Evolutionary conservation across 2,888 invertebrate species (phyloP), one percentile per base, ranked within the genome.

Genomic region (Spodoptera exigua): DNA sequence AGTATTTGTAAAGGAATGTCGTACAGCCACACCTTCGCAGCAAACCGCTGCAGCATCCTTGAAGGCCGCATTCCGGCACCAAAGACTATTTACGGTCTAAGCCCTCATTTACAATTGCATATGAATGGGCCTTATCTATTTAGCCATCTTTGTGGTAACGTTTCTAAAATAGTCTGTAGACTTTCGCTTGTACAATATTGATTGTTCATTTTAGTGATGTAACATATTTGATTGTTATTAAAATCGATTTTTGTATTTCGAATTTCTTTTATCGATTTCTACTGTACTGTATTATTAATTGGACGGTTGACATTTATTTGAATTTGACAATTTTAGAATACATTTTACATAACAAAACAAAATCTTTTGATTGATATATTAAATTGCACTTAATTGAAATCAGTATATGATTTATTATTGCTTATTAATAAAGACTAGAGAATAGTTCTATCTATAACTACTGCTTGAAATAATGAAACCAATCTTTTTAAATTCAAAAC

Each of bases 1-100:
- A 74, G 71, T 78, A 81, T 76, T 84, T 76, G 77, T 75, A 80
- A 82, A 77, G 92, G 93, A 93, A 94, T 93, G 93, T 80, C 73
- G 90, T 82, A 70, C 75, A 79, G 89, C 89, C 93, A 88, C 93
- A 89, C 92, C 93, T 91, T 83, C 47, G 9, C 74, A 82, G 80
- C 81, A 71, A 74, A 77, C 70, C 72, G 73, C 79, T 61, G 85
- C 91, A 88, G 88, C 93, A 93, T 93, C 94, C 93, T 93, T 93
- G 93, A 92, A 92, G 91, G 92, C 93, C 89, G 84, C 93, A 93
- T 94, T 93, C 93, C 93, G 74, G 74, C 81, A 84, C 68, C 80
- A 70, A 82, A 86, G 80, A 84, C 91, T 91, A 86, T 91, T 91
- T 92, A 91, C 88, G 84, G 89, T 83, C 86, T 86, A 83, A 90